phyloP scores from a whole-genome alignment of 2,888 invertebrate genomes.

The Brenthis ino region DNA sequence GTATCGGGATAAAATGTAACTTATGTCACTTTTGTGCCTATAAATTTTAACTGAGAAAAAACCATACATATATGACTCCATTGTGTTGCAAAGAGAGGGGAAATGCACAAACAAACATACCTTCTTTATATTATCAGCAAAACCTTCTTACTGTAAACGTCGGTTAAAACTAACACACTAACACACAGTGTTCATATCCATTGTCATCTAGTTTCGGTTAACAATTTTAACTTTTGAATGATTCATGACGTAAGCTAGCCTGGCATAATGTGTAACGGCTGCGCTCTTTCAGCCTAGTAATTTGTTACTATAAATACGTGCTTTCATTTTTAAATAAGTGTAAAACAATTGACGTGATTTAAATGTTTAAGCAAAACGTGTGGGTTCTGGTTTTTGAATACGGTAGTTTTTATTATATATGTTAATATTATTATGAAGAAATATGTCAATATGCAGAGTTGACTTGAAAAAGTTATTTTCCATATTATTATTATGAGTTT shows the following conservation, averaged over 20 bases:
- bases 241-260: constrained; percentile 7
- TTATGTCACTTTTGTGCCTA: no score
- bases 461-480: no score
- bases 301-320: constrained; percentile 27
- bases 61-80: no score
- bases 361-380: constrained; percentile 12
- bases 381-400: constrained; percentile 3
- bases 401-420: background rate
- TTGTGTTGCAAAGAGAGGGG: no score
- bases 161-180: background rate
- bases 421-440: background rate
- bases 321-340: constrained; percentile 14
- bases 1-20: no score
- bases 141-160: background rate
- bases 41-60: no score
- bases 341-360: background rate
- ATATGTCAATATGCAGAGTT: no score
- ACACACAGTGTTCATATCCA: background rate
- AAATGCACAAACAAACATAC: no score
- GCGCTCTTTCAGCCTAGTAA: constrained; percentile 5
- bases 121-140: background rate
- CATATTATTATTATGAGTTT: no score
- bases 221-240: constrained; percentile 19
- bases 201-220: constrained; percentile 5
- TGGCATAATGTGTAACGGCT: constrained; percentile 10